phyloP scores from a whole-genome alignment of 2,113 vertebrate species.

The Pelecanoides urinatrix region DNA sequence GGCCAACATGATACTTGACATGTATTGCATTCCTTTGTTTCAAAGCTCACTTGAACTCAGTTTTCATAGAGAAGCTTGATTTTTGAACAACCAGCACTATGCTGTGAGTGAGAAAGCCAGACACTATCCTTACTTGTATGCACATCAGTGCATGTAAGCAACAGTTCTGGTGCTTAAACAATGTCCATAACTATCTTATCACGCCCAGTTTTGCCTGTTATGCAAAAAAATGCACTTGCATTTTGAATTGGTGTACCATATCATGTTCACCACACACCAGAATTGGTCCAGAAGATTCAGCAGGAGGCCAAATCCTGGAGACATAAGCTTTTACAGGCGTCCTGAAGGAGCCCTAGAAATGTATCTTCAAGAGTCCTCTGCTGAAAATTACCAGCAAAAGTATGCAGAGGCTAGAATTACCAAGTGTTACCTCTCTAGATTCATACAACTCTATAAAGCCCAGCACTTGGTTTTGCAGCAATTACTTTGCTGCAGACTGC shows the following conservation, averaged over 20 bases:
- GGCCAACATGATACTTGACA: neutral
- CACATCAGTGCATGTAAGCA: neutral
- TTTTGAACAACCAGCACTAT: neutral
- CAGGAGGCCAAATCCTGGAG: neutral
- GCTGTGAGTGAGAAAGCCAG: neutral
- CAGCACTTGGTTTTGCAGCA: neutral
- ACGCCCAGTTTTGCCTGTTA: neutral
- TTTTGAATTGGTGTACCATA: neutral
- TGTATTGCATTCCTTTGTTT: neutral
- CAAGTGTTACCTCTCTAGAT: neutral
- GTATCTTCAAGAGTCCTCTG: neutral
- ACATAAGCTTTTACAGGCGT: neutral
- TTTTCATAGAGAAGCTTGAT: neutral
- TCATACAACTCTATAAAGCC: neutral
- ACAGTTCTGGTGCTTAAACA: neutral
- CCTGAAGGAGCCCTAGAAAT: neutral
- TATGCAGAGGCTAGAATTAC: neutral
- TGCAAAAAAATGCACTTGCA: neutral
- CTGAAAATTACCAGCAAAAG: neutral
- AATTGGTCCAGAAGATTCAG: neutral
- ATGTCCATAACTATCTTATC: neutral
- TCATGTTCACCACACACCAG: neutral
- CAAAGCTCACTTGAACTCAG: neutral
- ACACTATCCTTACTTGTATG: too few relatives aligned
- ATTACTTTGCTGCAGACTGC: neutral